phyloP scores from a whole-genome alignment of 2,113 vertebrate species.

The Axis porcinus region DNA sequence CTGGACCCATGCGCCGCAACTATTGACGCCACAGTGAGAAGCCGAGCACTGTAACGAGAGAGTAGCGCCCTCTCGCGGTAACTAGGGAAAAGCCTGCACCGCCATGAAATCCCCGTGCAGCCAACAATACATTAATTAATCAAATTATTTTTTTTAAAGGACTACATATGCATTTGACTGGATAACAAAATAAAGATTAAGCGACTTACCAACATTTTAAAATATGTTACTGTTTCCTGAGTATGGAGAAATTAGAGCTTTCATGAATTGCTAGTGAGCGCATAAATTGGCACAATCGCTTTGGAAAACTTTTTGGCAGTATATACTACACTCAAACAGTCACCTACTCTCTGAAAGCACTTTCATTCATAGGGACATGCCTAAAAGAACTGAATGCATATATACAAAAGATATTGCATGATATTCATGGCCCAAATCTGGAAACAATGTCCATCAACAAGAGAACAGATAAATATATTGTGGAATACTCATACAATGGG shows the following conservation, averaged over 20 bases:
- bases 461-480: background rate
- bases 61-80: background rate
- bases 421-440: background rate
- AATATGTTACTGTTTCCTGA: background rate
- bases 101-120: background rate
- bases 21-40: background rate
- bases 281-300: background rate
- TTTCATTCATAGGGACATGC: background rate
- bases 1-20: background rate
- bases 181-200: background rate
- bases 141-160: background rate
- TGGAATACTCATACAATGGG: background rate
- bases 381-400: background rate
- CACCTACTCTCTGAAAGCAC: background rate
- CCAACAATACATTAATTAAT: background rate
- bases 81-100: background rate
- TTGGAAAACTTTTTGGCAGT: background rate
- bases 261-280: background rate
- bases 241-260: background rate
- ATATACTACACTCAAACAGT: background rate
- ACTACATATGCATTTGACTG: background rate
- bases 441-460: background rate
- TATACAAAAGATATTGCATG: background rate
- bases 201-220: background rate
- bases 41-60: rapidly evolving